These are phyloP conservation scores for Calyptommatus sinebrachiatus DNA, from an alignment of 2,113 vertebrate genomes.

Conservation along the genomic window DNA sequence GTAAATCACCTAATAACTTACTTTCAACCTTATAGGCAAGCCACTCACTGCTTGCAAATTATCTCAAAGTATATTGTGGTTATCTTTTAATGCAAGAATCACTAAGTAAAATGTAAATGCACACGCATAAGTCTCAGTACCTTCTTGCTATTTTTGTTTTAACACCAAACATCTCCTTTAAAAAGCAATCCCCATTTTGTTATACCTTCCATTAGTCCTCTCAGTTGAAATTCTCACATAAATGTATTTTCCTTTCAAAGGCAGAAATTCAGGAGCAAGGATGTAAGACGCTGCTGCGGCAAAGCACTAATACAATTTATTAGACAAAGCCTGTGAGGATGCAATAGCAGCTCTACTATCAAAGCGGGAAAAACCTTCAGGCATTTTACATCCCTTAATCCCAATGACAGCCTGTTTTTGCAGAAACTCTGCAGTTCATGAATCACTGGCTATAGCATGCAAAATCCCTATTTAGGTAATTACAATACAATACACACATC, in stretches of 20 bases:
- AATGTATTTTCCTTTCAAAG: slow-evolving; percentile 49
- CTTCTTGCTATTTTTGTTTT: neutral
- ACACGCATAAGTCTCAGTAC: neutral
- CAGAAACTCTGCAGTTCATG: slow-evolving; percentile 68
- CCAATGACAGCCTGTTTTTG: slow-evolving; percentile 66
- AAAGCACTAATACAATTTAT: slow-evolving; percentile 61
- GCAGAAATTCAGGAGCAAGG: slow-evolving; percentile 43
- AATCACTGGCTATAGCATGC: slow-evolving; percentile 66
- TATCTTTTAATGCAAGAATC: neutral
- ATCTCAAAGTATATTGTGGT: neutral
- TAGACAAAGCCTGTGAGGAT: slow-evolving; percentile 61
- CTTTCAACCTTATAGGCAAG: neutral
- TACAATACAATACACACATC: slow-evolving; percentile 67
- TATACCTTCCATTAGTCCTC: neutral
- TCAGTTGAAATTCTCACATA: neutral
- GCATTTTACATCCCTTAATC: slow-evolving; percentile 70
- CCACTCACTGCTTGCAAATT: neutral
- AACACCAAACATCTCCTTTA: neutral
- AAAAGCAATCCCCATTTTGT: neutral
- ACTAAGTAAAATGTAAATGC: neutral
- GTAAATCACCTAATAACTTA: neutral
- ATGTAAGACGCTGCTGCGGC: slow-evolving; percentile 52
- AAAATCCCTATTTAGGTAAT: slow-evolving; percentile 72
- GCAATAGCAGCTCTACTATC: slow-evolving; percentile 63
- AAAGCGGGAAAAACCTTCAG: slow-evolving; percentile 62